Evolutionary conservation across 2,888 invertebrate genomes (phyloP), one percentile per base, ranked within the genome.

Genomic region (Lordiphosa fenestrarum): DNA sequence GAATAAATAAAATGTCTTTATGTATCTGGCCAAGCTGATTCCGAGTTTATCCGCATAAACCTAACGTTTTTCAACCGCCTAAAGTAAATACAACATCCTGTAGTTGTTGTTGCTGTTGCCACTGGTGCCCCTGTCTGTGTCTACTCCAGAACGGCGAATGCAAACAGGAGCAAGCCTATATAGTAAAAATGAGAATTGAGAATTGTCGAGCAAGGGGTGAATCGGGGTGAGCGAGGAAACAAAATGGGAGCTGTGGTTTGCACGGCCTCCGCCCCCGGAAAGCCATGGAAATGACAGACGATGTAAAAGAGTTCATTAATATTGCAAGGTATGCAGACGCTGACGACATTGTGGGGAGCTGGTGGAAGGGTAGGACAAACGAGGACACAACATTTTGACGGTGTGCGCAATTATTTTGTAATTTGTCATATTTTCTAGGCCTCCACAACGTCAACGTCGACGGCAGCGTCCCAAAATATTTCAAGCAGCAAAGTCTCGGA

Each of bases 231-330:
- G 15, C 9, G 19, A 13, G 54, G 53, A 40, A 35, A 50, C 54
- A 65, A 66, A 52, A 59, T 53, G 58, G 74, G 37, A 64, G 69
- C 59, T 71, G 62, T 57, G 58, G 66, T 60, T 63, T 50, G 46
- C 57, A 44, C 21, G 37, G 62, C 39, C 69, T 19, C 47, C 60
- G 13, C 25, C 13, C 42, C 25, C 30, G 15, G 75, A 77, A 75
- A 52, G 50, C 66, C 48, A 66, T 81, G 84, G 69, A 71, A 77
- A 81, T 75, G 78, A 73, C 70, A 81, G 84, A 81, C 84, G 75
- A 72, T 73, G 75, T 73, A 78, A 78, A 75, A 78, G 84, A 82
- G 82, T 84, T 81, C 75, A 81, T 81, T 81, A 81, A 81, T 81
- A 78, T 78, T 84, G 82, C 71, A 84, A 65, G 74, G 68, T 77